Evolutionary conservation across 1,140 invertebrate species (phyloP), one percentile per base, ranked within the genome.

Genomic region (Rhynchophorus ferrugineus): DNA sequence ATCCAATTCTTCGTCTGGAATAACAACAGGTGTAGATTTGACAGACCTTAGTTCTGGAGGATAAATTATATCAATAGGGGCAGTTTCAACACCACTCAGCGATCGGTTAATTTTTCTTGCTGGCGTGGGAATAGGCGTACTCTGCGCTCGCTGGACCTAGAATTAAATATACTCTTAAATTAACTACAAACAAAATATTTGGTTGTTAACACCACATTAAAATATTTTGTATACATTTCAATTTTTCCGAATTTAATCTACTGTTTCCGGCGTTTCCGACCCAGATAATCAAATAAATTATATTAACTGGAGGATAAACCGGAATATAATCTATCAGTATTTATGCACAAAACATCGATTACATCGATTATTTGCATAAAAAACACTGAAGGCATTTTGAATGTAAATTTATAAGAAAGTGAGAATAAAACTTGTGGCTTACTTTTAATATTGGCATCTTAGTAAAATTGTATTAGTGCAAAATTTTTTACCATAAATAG

Each of bases 1-100:
- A 61, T 79, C 77, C 57, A 79, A 65, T 66, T 78, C 76, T 57
- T 78, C 76, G 68, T 79, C 77, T 37, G 76, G 76, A 47, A 79
- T 67, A 60, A 76, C 68, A 22, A 78, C 59, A 3, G 75, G 73
- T 44, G 71, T 75, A 35, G 75, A 75, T 51, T 72, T 67, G 6
- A 44, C 44, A 3, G 74, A 73, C 43, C 70, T 68, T 34, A 68
- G 63, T 47, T 76, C 73, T 57, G 71, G 72, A 22, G 76, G 73
- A 19, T 76, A 62, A 39, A 79, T 73, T 44, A 79, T 79, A 57
- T 78, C 76, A 62, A 79, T 79, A 17, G 77, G 78, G 22, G 74
- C 62, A 16, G 75, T 75, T 61, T 77, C 76, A 22, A 76, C 70
- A 22, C 77, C 64, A 2, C 71, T 69, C 17, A 68, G 53, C 1